Percentiles rank a stretch among this genome's conserved stretches.
Evolutionary conservation across 2,113 vertebrate genomes (phyloP).

Genomic region (Triplophysa tibetana): DNA sequence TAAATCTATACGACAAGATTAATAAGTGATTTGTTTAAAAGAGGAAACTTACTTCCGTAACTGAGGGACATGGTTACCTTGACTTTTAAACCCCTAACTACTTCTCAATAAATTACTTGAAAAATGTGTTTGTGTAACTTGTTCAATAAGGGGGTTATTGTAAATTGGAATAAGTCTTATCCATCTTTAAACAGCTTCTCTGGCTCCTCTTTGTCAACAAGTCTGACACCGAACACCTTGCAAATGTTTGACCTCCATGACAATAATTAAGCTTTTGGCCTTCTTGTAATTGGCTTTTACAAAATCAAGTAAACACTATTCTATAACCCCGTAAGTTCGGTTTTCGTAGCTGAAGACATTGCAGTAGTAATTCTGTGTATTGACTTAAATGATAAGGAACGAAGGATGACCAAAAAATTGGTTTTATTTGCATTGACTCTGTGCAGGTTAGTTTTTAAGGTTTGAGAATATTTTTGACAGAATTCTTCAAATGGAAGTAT

Average conservation of each 20-base stretch:
- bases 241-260: conserved; percentile 4
- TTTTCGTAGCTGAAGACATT: not conserved
- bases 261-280: conserved; percentile 30
- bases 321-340: not conserved
- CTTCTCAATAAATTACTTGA: not conserved
- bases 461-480: not conserved
- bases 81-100: not conserved
- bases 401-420: not conserved
- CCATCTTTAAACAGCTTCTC: not conserved
- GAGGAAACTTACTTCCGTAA: not conserved
- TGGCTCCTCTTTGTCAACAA: not conserved
- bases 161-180: not conserved
- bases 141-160: not conserved
- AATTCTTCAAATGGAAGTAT: not conserved
- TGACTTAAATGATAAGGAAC: not conserved
- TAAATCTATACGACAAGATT: not conserved
- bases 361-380: not conserved
- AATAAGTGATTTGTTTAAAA: not conserved
- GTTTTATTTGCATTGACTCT: not conserved
- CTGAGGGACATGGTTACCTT: conserved; percentile 1
- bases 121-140: conserved; percentile 1
- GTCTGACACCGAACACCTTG: conserved; percentile 9
- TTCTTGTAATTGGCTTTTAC: conserved; percentile 18
- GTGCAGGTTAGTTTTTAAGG: not conserved
- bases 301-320: conserved; percentile 7